Percentiles rank a stretch among this genome's conserved stretches.
Evolutionary conservation across 2,888 invertebrate species (phyloP).

Genomic region (Ennomos fuscantarius): DNA sequence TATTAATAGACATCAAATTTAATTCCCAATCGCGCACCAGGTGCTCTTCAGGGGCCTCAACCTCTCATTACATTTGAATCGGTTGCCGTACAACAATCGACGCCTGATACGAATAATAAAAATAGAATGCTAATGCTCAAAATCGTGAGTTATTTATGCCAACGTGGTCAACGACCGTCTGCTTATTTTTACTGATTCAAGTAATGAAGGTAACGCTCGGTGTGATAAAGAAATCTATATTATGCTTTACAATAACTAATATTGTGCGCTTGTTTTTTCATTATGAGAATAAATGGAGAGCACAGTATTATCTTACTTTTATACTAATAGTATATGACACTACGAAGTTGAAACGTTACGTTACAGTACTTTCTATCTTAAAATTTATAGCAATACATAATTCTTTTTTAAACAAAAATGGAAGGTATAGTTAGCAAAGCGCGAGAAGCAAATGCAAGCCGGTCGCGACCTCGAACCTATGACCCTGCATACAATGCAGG

Average conservation of each 20-base stretch:
- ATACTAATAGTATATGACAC: no score
- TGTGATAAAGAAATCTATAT: constrained; percentile 1
- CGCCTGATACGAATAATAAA: constrained; percentile 53
- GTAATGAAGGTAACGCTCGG: constrained; percentile 16
- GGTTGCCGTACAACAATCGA: constrained; percentile 44
- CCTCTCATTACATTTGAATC: constrained; percentile 53
- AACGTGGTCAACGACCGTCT: constrained; percentile 49
- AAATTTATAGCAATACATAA: no score
- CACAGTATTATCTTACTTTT: no score
- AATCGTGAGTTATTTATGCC: constrained; percentile 30
- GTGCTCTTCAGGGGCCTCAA: constrained; percentile 46
- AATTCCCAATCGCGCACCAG: constrained; percentile 56
- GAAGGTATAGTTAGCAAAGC: constrained; percentile 53
- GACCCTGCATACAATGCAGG: constrained; percentile 75
- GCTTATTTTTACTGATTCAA: constrained; percentile 35
- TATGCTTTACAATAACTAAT: background rate
- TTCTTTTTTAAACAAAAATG: constrained; percentile 27
- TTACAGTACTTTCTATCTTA: no score
- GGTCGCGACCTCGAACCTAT: constrained; percentile 77
- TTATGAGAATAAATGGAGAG: no score
- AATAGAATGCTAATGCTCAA: constrained; percentile 42
- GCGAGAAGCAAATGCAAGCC: constrained; percentile 56
- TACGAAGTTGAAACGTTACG: no score
- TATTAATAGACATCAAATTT: constrained; percentile 57
- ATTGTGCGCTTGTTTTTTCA: no score